phyloP scores from a whole-genome alignment of 2,888 invertebrate species.

The Therioaphis trifolii region DNA sequence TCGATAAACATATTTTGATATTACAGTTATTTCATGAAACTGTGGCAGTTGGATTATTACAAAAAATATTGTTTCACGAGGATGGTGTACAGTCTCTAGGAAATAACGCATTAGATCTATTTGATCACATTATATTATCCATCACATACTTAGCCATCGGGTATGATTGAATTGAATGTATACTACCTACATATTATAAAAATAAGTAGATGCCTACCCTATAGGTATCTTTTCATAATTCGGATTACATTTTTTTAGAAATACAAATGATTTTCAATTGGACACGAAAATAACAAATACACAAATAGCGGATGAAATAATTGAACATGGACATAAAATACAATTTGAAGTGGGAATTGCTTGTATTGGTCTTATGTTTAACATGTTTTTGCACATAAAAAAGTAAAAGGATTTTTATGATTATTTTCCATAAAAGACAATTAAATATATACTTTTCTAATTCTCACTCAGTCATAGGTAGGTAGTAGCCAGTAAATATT shows the following conservation, averaged over 20 bases:
- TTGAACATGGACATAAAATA: constrained; percentile 49
- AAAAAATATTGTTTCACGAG: constrained; percentile 84
- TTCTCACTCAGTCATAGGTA: no score
- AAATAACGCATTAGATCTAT: constrained; percentile 81
- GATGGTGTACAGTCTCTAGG: constrained; percentile 82
- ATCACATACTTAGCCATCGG: constrained; percentile 50
- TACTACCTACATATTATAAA: not conserved
- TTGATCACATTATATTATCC: constrained; percentile 75
- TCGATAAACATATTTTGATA: no score
- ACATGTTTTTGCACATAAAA: constrained; percentile 51
- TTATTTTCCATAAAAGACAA: not conserved
- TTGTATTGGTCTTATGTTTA: constrained; percentile 55
- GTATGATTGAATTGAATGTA: constrained; percentile 13
- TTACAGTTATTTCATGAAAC: constrained; percentile 81
- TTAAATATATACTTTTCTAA: not conserved
- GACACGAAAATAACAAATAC: not conserved
- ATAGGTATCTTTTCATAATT: not conserved
- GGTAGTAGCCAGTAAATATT: no score
- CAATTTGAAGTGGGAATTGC: constrained; percentile 57
- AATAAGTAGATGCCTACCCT: no score
- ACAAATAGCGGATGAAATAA: constrained; percentile 32
- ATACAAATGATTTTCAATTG: constrained; percentile 22
- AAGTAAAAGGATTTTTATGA: constrained; percentile 54
- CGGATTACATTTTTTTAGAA: constrained; percentile 1
- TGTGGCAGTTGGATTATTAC: constrained; percentile 81